Conservation (phyloP, 2,888 invertebrate genomes). For the Zeuzera pyrina region DNA sequence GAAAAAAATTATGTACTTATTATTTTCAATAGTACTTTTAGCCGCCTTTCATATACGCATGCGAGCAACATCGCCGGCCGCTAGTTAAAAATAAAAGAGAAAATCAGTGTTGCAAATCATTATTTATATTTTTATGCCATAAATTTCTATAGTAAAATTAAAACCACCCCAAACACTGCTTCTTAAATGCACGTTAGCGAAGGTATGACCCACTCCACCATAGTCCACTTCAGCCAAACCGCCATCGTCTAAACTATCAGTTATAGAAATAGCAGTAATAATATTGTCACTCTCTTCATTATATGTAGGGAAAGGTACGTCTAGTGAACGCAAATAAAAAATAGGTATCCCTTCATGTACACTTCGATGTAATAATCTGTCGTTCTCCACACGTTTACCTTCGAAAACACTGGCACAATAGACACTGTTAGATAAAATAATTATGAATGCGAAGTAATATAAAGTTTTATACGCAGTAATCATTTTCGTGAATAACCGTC, state of each 20-base stretch:
- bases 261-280: constrained; percentile 24
- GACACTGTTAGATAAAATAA: constrained; percentile 8
- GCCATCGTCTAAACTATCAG: constrained; percentile 20
- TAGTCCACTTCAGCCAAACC: constrained; percentile 27
- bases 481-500: too few species aligned
- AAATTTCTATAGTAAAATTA: constrained; percentile 31
- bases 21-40: too few species aligned
- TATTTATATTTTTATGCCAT: constrained; percentile 21
- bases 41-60: too few species aligned
- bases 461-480: too few species aligned
- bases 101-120: too few species aligned
- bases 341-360: constrained; percentile 23
- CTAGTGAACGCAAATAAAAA: constrained; percentile 19
- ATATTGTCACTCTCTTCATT: constrained; percentile 21
- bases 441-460: constrained; percentile 8
- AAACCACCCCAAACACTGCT: constrained; percentile 29
- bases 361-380: constrained; percentile 22
- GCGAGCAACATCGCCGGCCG: too few species aligned
- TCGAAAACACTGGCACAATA: constrained; percentile 18
- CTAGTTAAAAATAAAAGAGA: too few species aligned
- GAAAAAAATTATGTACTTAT: too few species aligned
- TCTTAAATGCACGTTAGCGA: constrained; percentile 27
- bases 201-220: constrained; percentile 28
- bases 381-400: constrained; percentile 17
- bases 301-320: constrained; percentile 29